phyloP scores from a whole-genome alignment of 1,140 invertebrate genomes.

The Ips typographus region DNA sequence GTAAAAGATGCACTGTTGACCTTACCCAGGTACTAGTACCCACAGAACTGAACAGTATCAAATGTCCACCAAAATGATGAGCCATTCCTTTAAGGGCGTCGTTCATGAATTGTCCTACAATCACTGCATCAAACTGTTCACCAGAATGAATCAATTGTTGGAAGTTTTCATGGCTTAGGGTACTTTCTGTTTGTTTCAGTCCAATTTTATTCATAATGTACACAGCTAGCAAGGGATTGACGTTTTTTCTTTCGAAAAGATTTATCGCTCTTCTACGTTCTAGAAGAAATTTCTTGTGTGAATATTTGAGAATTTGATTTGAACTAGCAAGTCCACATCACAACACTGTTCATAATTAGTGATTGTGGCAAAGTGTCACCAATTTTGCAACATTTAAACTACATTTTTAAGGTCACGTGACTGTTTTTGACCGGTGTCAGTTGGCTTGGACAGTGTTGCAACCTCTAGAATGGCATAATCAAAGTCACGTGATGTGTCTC shows the following conservation, averaged over 20 bases:
- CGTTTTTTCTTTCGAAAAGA: slow-evolving; percentile 41
- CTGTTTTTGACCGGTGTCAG: too few relatives aligned
- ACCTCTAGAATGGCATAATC: too few relatives aligned
- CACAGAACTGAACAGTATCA: slow-evolving; percentile 56
- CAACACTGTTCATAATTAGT: too few relatives aligned
- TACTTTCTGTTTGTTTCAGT: slow-evolving; percentile 45
- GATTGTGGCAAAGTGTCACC: too few relatives aligned
- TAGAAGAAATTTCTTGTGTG: background rate
- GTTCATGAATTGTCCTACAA: slow-evolving; percentile 67
- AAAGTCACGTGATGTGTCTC: too few relatives aligned
- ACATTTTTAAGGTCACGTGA: too few relatives aligned
- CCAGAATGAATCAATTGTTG: slow-evolving; percentile 36
- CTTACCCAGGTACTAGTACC: slow-evolving; percentile 39
- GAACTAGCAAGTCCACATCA: slow-evolving; percentile 12
- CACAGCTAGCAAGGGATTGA: slow-evolving; percentile 23
- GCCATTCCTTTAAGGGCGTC: slow-evolving; percentile 68
- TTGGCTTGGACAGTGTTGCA: too few relatives aligned
- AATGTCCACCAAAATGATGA: slow-evolving; percentile 62
- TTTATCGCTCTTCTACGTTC: slow-evolving; percentile 51
- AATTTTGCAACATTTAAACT: too few relatives aligned
- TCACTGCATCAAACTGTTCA: slow-evolving; percentile 62
- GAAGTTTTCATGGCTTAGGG: slow-evolving; percentile 29
- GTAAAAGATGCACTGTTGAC: background rate
- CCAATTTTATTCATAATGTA: slow-evolving; percentile 34
- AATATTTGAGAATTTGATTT: slow-evolving; percentile 31